Base-by-base conservation (phyloP, 1,140 invertebrate species). In the Tyrophagus putrescentiae region DNA sequence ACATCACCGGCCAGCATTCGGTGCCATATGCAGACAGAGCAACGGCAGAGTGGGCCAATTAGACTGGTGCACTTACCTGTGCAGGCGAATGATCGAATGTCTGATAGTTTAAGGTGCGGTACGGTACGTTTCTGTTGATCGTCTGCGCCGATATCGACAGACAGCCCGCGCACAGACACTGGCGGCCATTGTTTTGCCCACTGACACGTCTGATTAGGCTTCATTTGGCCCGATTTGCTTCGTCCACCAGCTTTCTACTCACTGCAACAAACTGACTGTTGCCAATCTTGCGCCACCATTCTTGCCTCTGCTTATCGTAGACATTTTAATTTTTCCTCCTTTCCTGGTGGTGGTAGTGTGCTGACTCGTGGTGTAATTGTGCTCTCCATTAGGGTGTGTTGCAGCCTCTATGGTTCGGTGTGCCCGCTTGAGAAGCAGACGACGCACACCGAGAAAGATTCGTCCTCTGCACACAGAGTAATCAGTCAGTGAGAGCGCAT, bases 171-270 rank as follows among this genome's bases (percentile, higher is more conserved):
- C n/a, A n/a, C n/a, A n/a, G n/a, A n/a, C 7, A 48, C 45, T 6
- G 18, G 13, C 31, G 18, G 9, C 45, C 45, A 48, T 48, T 48
- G 45, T 48, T 6, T 48, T 48, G n/a, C n/a, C n/a, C 7, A 18
- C 45, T 48, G 45, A 48, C 45, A 48, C 45, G 45, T 48, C 45
- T 48, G 45, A 48, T 48, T 48, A 48, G 45, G 45, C 45, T 48
- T 48, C 45, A 48, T 48, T 48, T 48, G 45, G 45, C 31, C 7
- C 45, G 45, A 48, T 48, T 48, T 48, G 18, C 45, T 29, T 7
- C 13, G n/a, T n/a, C n/a, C n/a, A n/a, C n/a, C n/a, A 13, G 36
- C 36, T 13, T 13, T 39, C 36, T 39, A 21, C 36, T 13, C 36
- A 21, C 21, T 21, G 36, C 13, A 13, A 13, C 21, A 39, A 39